A percentile compares a stretch with the other conserved stretches of the same genome.
Evolutionary conservation across 2,888 invertebrate species (phyloP).

Genomic region (Chironomus tentans): DNA sequence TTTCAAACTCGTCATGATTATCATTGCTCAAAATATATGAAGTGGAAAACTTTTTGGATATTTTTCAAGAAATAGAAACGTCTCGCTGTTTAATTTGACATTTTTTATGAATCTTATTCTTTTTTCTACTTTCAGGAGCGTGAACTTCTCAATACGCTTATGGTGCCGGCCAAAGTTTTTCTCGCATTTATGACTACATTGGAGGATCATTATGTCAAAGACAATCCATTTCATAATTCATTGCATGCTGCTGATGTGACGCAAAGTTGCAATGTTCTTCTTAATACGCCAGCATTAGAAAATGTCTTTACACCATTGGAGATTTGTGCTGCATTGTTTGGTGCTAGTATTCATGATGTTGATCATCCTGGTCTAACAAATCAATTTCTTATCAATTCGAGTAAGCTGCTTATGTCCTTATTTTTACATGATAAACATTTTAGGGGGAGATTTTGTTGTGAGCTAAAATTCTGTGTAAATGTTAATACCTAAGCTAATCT

Average conservation of each 20-base stretch:
- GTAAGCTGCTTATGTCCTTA: slow-evolving; percentile 43
- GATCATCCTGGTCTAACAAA: slow-evolving; percentile 99
- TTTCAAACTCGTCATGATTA: too few species aligned
- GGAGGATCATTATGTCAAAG: slow-evolving; percentile 96
- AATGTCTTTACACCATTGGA: slow-evolving; percentile 97
- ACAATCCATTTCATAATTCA: slow-evolving; percentile 99
- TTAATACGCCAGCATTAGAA: slow-evolving; percentile 93
- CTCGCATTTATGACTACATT: slow-evolving; percentile 94
- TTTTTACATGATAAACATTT: too few species aligned
- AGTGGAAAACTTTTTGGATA: background rate
- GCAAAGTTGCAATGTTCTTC: slow-evolving; percentile 92
- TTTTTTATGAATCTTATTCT: slow-evolving; percentile 8
- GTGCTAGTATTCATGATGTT: slow-evolving; percentile 97
- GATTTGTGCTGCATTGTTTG: slow-evolving; percentile 91
- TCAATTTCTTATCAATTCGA: slow-evolving; percentile 97
- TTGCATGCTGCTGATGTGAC: slow-evolving; percentile 97
- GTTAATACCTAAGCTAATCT: too few species aligned
- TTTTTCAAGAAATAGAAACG: background rate
- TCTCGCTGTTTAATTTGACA: background rate
- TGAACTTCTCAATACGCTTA: slow-evolving; percentile 81
- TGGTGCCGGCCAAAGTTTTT: slow-evolving; percentile 90
- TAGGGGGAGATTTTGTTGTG: too few species aligned
- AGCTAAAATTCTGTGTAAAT: too few species aligned
- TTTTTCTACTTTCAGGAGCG: slow-evolving; percentile 49
- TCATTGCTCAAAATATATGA: too few species aligned